A percentile compares a stretch with the other conserved stretches of the same genome.
phyloP scores from a whole-genome alignment of 2,888 invertebrate genomes.

The Salticus scenicus region DNA sequence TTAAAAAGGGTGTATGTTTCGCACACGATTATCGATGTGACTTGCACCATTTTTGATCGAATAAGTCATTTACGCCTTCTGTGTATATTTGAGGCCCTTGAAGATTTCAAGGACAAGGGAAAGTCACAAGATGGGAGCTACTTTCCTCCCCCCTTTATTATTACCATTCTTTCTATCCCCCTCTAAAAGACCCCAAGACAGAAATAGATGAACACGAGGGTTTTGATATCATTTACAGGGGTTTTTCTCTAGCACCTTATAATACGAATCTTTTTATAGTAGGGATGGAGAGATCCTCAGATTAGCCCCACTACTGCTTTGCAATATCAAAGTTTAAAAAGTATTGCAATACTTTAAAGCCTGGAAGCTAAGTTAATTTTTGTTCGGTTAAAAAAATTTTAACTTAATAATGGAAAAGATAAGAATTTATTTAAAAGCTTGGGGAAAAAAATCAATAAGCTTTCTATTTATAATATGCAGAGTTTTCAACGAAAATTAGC shows the following conservation, averaged over 20 bases:
- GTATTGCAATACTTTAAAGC: no score
- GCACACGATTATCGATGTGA: no score
- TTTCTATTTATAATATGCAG: no score
- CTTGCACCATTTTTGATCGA: conserved; percentile 28
- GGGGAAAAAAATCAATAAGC: no score
- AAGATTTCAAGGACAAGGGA: conserved; percentile 62
- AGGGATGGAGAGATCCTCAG: not conserved
- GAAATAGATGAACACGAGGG: conserved; percentile 24
- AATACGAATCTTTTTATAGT: not conserved
- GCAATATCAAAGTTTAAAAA: no score
- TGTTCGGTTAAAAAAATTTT: no score
- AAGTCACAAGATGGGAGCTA: conserved; percentile 42
- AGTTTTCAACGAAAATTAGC: no score
- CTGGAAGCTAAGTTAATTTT: no score
- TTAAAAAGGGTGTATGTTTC: no score
- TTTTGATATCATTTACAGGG: conserved; percentile 27
- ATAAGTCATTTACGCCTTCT: not conserved
- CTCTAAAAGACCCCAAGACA: conserved; percentile 30
- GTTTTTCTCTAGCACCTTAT: not conserved
- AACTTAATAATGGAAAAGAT: no score
- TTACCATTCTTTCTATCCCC: conserved; percentile 12
- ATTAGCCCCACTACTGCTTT: no score
- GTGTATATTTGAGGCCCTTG: conserved; percentile 40
- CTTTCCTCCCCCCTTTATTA: conserved; percentile 15
- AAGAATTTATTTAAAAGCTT: no score